Percentiles rank a stretch among this genome's conserved stretches.
Conservation (phyloP, 1,140 invertebrate species). For the Uloborus diversus region DNA sequence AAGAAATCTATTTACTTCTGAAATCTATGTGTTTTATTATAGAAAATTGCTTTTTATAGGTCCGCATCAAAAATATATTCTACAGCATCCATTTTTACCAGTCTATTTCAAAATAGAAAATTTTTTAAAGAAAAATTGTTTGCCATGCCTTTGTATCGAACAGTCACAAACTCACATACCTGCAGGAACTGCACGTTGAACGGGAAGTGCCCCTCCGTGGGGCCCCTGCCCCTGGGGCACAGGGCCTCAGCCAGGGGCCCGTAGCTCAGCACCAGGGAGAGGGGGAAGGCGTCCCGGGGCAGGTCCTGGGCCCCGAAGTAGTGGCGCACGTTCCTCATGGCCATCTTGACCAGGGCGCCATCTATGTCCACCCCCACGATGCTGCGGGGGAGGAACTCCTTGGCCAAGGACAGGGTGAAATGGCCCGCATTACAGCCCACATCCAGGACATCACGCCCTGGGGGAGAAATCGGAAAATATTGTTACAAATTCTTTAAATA, state of each 20-base stretch:
- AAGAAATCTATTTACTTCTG: too few species aligned
- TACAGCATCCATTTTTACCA: too few species aligned
- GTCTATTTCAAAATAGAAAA: too few species aligned
- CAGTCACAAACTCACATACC: too few species aligned
- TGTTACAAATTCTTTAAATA: too few species aligned
- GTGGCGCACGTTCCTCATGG: slow-evolving; percentile 82
- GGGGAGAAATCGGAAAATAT: too few species aligned
- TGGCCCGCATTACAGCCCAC: slow-evolving; percentile 98
- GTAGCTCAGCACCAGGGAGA: slow-evolving; percentile 65
- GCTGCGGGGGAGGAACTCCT: slow-evolving; percentile 82
- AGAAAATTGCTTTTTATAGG: too few species aligned
- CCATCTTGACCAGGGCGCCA: slow-evolving; percentile 81
- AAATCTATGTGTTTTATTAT: too few species aligned
- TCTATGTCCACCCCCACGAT: slow-evolving; percentile 97
- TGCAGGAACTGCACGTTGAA: slow-evolving; percentile 87
- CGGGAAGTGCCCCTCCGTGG: slow-evolving; percentile 75
- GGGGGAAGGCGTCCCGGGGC: slow-evolving; percentile 62
- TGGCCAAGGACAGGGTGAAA: slow-evolving; percentile 82
- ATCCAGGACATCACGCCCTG: slow-evolving; percentile 94
- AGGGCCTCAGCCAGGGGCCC: slow-evolving; percentile 65
- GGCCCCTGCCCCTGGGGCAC: slow-evolving; percentile 25
- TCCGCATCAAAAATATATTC: too few species aligned
- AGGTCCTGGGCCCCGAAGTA: slow-evolving; percentile 70
- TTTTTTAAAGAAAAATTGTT: not conserved
- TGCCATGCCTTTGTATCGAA: too few species aligned